Conservation (phyloP, 2,888 invertebrate genomes). For the Cheilosia pagana region DNA sequence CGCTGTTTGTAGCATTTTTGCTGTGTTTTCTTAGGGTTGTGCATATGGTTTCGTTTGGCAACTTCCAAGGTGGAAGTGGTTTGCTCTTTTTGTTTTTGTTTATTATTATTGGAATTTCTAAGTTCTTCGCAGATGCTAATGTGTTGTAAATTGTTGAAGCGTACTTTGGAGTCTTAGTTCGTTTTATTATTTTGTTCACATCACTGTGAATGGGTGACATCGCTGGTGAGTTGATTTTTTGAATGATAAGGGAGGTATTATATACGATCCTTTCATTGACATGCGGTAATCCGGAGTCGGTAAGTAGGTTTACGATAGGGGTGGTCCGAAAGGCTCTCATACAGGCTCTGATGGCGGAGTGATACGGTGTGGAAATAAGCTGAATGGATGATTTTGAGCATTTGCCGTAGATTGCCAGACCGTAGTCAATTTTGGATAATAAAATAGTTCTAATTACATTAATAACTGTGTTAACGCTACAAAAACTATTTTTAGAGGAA, state of each 20-base stretch:
- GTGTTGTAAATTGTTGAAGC: no score
- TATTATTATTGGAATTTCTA: no score
- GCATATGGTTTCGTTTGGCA: no score
- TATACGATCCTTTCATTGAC: constrained; percentile 7
- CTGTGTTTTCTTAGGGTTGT: no score
- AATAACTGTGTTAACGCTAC: background rate
- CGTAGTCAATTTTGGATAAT: background rate
- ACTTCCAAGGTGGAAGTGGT: no score
- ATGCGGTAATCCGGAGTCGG: constrained; percentile 6
- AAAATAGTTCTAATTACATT: background rate
- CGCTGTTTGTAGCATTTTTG: no score
- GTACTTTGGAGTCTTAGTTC: no score
- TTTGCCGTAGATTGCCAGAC: background rate
- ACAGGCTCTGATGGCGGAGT: no score
- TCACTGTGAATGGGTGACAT: background rate
- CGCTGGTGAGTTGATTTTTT: background rate
- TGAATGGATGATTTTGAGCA: background rate
- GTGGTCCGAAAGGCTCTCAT: constrained; percentile 26
- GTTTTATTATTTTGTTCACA: no score
- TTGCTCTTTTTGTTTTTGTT: no score
- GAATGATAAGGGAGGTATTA: background rate
- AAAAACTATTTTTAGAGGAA: background rate
- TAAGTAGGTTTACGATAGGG: constrained; percentile 11
- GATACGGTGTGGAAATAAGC: constrained; percentile 24
- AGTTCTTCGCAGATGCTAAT: no score